phyloP scores from a whole-genome alignment of 2,113 vertebrate species.

The Ochotona curzoniae region DNA sequence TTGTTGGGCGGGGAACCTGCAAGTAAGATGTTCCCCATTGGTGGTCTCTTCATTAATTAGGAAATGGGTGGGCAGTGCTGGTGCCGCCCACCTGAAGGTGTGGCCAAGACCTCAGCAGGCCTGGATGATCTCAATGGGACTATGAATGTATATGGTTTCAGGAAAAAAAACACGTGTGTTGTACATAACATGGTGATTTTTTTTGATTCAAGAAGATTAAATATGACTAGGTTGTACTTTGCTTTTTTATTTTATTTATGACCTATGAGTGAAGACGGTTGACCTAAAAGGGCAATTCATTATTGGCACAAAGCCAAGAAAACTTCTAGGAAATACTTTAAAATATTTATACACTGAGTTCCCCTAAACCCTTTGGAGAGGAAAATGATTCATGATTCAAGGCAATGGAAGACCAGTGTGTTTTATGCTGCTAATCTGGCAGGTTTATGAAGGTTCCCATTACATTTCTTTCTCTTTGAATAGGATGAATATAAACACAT shows the following conservation, averaged over 20 bases:
- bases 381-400: constrained; percentile 57
- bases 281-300: constrained; percentile 69
- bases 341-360: constrained; percentile 68
- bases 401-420: constrained; percentile 6
- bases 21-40: too few relatives aligned
- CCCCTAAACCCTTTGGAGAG: constrained; percentile 61
- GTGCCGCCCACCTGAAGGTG: too few relatives aligned
- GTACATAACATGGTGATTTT: constrained; percentile 59
- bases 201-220: constrained; percentile 65
- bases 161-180: constrained; percentile 67
- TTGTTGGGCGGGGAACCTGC: too few relatives aligned
- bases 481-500: constrained; percentile 4
- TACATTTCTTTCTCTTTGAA: background rate
- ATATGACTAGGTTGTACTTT: constrained; percentile 55
- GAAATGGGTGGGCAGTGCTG: too few relatives aligned
- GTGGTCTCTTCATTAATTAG: too few relatives aligned
- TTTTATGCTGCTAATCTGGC: constrained; percentile 50
- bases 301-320: constrained; percentile 69
- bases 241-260: constrained; percentile 71
- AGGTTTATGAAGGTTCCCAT: constrained; percentile 47
- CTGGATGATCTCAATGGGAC: too few relatives aligned
- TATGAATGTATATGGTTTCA: constrained; percentile 26
- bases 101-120: too few relatives aligned
- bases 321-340: constrained; percentile 76
- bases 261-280: constrained; percentile 71